These are phyloP conservation scores for Anomalospiza imberbis DNA, from an alignment of 2,797 vertebrate genomes.

Conservation along the genomic window DNA sequence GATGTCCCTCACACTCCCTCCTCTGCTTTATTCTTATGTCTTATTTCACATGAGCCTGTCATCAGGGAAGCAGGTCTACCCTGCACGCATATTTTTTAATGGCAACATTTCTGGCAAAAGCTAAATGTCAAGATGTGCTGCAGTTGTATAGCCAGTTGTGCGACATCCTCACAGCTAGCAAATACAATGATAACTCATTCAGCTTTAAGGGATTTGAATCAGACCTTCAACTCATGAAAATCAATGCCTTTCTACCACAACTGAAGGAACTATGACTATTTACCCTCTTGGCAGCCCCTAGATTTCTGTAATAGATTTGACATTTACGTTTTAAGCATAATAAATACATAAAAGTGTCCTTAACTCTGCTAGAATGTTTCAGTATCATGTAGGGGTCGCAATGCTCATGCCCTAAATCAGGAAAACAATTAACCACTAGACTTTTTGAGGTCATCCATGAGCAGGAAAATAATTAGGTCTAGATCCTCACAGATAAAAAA, in stretches of 20 bases:
- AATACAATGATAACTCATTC: slow-evolving; percentile 13
- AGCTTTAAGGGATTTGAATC: not conserved
- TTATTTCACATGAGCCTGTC: not conserved
- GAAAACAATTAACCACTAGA: slow-evolving; percentile 49
- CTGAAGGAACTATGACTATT: not conserved
- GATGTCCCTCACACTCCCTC: not conserved
- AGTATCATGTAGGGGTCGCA: slow-evolving; percentile 3
- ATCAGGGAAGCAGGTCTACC: not conserved
- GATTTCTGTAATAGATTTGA: not conserved
- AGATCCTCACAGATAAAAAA: slow-evolving; percentile 26
- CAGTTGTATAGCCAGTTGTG: not conserved
- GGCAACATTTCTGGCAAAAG: slow-evolving; percentile 1
- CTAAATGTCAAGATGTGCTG: not conserved
- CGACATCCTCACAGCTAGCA: not conserved
- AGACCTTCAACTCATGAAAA: not conserved
- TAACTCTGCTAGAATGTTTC: slow-evolving; percentile 17
- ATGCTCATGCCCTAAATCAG: not conserved
- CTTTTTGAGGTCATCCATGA: slow-evolving; percentile 3
- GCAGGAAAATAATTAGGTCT: slow-evolving; percentile 37
- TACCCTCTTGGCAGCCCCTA: not conserved
- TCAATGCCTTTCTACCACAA: not conserved
- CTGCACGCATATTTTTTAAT: not conserved
- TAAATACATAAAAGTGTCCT: slow-evolving; percentile 29
- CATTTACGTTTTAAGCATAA: slow-evolving; percentile 34
- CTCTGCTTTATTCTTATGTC: not conserved